Base-by-base conservation (phyloP, 1,140 invertebrate species). In the Brachionus calyciflorus region DNA sequence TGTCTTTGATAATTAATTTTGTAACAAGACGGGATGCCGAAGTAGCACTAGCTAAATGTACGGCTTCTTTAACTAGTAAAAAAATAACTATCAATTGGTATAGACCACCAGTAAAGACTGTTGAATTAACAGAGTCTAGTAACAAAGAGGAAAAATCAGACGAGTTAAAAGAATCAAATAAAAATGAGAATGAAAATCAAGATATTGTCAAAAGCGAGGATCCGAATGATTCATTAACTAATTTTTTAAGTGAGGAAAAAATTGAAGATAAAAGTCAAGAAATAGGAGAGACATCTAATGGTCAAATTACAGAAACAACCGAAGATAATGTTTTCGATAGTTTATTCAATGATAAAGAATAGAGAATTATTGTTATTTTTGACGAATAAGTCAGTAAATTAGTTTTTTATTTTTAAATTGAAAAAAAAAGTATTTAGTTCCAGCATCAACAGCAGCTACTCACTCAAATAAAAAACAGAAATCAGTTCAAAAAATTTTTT, bases 21-120 rank as follows among this genome's bases (percentile, higher is more conserved):
- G 46, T 51, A 24, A 73, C 69, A 21, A 49, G 69, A 55, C 28
- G 51, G 33, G 69, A 73, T 51, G 69, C 69, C 17, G 69, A 73
- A 40, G 28, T 73, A 9, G 69, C 69, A 7, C 37, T 51, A 9
- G 9, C 26, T 26, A 73, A 51, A 24, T 51, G 46, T n/a, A 21
- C 51, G 7, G 40, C n/a, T 1, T 21, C 19, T 28, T 49, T 55
- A 3, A 33, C 41, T 2, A 51, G 30, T 28, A 73, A 73, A 41
- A 55, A 40, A 10, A n/a, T 49, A n/a, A 26, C 5, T 5, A 51
- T 73, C 30, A 30, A 14, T 28, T 73, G 69, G 69, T 51, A 12
- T 33, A 73, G 41, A 19, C 69, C 28, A 46, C 5, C 14, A 5
- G 69, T 2, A 0, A 24, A 65, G 17, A 44, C n/a, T n/a, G n/a